Conservation (phyloP, 2,888 invertebrate genomes). For the Oligia fasciuncula region DNA sequence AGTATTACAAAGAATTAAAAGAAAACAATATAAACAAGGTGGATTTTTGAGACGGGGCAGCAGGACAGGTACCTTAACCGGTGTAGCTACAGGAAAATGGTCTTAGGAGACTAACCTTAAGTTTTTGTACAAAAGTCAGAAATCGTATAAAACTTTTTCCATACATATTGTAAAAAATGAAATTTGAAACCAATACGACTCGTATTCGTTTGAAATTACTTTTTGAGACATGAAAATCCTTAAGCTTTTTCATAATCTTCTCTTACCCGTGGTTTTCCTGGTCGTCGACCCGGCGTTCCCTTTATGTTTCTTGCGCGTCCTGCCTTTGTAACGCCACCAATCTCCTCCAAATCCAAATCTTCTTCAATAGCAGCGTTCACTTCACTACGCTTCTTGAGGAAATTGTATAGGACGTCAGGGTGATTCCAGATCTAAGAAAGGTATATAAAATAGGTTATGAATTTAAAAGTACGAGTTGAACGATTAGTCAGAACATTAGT, state of each 20-base stretch:
- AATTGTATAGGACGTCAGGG: constrained; percentile 97
- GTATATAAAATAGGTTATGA: not conserved
- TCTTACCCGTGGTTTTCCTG: constrained; percentile 78
- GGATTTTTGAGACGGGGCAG: too few species aligned
- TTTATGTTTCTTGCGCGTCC: constrained; percentile 80
- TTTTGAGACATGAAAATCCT: not conserved
- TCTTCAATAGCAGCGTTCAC: constrained; percentile 92
- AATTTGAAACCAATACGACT: too few species aligned
- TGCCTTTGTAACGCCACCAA: constrained; percentile 89
- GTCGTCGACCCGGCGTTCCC: constrained; percentile 68
- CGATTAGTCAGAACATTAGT: not conserved
- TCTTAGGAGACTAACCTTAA: too few species aligned
- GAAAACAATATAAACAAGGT: too few species aligned
- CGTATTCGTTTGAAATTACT: too few species aligned
- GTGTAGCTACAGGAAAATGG: too few species aligned
- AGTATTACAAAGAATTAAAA: not conserved
- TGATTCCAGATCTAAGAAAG: constrained; percentile 96
- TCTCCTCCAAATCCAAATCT: constrained; percentile 95
- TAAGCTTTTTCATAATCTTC: not conserved
- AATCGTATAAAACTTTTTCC: too few species aligned
- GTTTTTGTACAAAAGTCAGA: too few species aligned
- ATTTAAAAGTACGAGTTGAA: not conserved
- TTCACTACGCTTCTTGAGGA: constrained; percentile 94
- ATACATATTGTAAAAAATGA: too few species aligned
- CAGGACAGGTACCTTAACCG: too few species aligned